Evolutionary conservation across 1,140 invertebrate genomes (phyloP), one percentile per base, ranked within the genome.

Genomic region (Orius insidiosus): DNA sequence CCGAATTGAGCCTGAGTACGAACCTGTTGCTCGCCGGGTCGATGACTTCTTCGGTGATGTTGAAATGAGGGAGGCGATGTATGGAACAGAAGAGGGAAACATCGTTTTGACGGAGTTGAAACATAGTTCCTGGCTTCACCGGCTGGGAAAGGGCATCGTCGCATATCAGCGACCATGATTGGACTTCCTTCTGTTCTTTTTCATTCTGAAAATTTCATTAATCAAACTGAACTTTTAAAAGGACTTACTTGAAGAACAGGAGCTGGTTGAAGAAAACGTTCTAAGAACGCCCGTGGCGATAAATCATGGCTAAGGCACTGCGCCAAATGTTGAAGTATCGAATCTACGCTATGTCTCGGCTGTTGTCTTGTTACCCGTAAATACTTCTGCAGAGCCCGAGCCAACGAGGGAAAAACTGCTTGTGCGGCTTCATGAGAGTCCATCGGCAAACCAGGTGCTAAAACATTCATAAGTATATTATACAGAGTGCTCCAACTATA

Each of bases 11-110:
- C 57, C 88, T 71, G 39, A 97, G 64, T 31, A 95, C 79, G 74
- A 98, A 98, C 56, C 89, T 87, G 42, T 96, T 95, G 51, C 79
- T 85, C 60, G 93, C 90, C 0, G 88, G 87, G 69, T 96, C 87
- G 11, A 95, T 81, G 0, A 97, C 79, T 66, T 98, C 88, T 62
- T 98, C 90, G 0, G 83, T 83, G 2, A 98, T 69, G 63, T 85
- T 87, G 58, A 95, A 89, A 67, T 92, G 85, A 1, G 94, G 93
- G 53, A 98, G 60, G 52, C 74, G 72, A 54, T 80, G 73, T 14
- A 94, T 76, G 1, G 75, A 75, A 58, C 92, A 93, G 52, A 96
- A 67, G 0, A 98, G 66, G 1, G 88, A 92, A 3, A 97, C 74
- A 58, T 97, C 92, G 52, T 85, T 87, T 62, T 95, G 90, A 11